These are phyloP conservation scores for Yasuhikotakia modesta DNA, from an alignment of 2,797 vertebrate species.

Conservation along the genomic window DNA sequence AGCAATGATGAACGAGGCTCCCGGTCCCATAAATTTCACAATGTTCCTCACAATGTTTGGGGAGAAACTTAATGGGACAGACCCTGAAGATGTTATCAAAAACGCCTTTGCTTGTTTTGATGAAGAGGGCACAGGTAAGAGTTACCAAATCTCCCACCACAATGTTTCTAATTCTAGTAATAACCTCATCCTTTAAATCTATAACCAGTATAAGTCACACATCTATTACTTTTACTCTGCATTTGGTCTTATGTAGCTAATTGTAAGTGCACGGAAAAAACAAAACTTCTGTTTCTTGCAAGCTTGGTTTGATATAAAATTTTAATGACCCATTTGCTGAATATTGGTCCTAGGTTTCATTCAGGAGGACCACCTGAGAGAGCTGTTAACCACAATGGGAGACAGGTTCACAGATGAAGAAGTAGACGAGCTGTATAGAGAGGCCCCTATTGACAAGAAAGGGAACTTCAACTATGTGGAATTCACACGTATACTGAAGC, in stretches of 20 bases:
- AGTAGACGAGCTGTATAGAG: constrained; percentile 91
- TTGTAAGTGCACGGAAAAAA: not conserved
- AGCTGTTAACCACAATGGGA: constrained; percentile 94
- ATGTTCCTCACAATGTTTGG: constrained; percentile 99
- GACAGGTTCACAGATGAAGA: constrained; percentile 94
- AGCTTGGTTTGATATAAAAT: too few species aligned
- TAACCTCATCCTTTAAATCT: too few species aligned
- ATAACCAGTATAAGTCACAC: not conserved
- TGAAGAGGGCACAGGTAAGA: constrained; percentile 87
- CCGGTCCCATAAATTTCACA: constrained; percentile 87
- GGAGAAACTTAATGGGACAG: constrained; percentile 93
- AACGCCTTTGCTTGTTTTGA: constrained; percentile 95
- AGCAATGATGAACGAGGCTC: constrained; percentile 95
- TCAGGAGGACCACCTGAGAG: constrained; percentile 89
- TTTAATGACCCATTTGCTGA: not conserved
- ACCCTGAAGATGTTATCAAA: constrained; percentile 91
- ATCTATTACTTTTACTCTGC: not conserved
- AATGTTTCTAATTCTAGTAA: too few species aligned
- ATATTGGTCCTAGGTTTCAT: constrained; percentile 78
- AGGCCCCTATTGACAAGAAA: constrained; percentile 93
- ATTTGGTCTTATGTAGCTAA: not conserved
- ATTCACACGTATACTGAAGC: constrained; percentile 94
- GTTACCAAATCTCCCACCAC: not conserved
- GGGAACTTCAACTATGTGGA: constrained; percentile 96
- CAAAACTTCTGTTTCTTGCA: too few species aligned